These are phyloP conservation scores for Karalla daura DNA, from an alignment of 2,797 vertebrate species.

Conservation along the genomic window DNA sequence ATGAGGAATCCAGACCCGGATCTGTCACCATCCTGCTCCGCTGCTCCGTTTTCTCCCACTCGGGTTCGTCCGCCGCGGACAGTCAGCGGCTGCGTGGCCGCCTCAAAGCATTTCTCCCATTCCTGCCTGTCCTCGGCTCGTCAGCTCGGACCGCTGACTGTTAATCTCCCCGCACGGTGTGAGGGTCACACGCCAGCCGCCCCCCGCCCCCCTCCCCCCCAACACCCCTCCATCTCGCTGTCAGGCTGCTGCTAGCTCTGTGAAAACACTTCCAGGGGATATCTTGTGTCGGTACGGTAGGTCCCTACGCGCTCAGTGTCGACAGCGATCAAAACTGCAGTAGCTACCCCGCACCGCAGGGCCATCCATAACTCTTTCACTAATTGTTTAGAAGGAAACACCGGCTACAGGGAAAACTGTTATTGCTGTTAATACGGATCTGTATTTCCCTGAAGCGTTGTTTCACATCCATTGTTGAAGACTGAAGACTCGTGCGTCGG, in stretches of 20 bases:
- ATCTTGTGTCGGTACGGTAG: not conserved
- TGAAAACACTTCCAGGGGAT: slow-evolving; percentile 58
- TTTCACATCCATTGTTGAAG: too few species aligned
- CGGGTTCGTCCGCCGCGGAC: slow-evolving; percentile 12
- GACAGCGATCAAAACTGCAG: slow-evolving; percentile 21
- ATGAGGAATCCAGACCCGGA: slow-evolving; percentile 73
- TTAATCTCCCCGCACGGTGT: slow-evolving; percentile 52
- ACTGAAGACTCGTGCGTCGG: too few species aligned
- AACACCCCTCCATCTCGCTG: slow-evolving; percentile 22
- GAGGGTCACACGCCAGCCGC: slow-evolving; percentile 59
- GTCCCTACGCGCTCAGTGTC: slow-evolving; percentile 27
- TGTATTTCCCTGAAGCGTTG: not conserved
- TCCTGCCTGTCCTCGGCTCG: slow-evolving; percentile 63
- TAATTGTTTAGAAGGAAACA: slow-evolving; percentile 10
- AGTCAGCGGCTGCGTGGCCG: slow-evolving; percentile 49
- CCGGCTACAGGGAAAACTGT: not conserved
- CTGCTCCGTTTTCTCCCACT: slow-evolving; percentile 23
- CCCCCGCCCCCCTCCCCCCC: slow-evolving; percentile 32
- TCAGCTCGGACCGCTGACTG: slow-evolving; percentile 55
- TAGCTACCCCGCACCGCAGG: slow-evolving; percentile 28
- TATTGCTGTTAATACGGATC: not conserved
- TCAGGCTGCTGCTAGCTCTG: slow-evolving; percentile 42
- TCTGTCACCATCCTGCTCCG: slow-evolving; percentile 45
- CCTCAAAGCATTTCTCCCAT: slow-evolving; percentile 71
- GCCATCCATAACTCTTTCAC: slow-evolving; percentile 12